Evolutionary conservation across 37 sponge, comb jelly and placozoan genomes (phyloP).

Genomic region (Chondrosia reniformis): DNA sequence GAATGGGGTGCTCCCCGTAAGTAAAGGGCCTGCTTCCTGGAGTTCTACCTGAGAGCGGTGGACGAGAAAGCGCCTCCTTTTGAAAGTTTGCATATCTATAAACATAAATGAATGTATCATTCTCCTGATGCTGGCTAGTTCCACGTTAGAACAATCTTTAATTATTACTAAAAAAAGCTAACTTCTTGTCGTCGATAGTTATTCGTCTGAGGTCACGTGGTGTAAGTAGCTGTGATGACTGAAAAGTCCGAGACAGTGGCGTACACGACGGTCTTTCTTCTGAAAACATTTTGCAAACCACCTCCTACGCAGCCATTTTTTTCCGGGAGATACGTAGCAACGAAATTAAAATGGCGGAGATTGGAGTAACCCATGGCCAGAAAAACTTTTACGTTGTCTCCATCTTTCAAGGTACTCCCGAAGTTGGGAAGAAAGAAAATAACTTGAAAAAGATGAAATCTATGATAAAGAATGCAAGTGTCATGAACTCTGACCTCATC

Average conservation of each 20-base stretch:
- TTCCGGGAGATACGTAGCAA: too few species aligned
- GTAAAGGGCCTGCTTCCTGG: not conserved
- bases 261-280: too few species aligned
- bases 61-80: not conserved
- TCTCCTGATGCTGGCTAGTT: too few species aligned
- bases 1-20: conserved; percentile 14
- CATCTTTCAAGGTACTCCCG: too few species aligned
- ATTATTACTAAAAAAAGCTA: conserved; percentile 2
- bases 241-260: conserved; percentile 64
- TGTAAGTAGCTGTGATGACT: conserved; percentile 59
- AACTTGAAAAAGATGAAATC: conserved; percentile 54
- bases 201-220: conserved; percentile 63
- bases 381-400: too few species aligned
- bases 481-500: conserved; percentile 28
- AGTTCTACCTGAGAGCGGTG: not conserved
- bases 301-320: too few species aligned
- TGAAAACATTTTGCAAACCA: too few species aligned
- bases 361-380: too few species aligned
- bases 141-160: too few species aligned
- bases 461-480: conserved; percentile 24
- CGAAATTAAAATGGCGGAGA: too few species aligned
- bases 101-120: too few species aligned
- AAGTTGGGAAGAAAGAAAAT: too few species aligned
- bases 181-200: conserved; percentile 69
- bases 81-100: not conserved